Conservation (phyloP, 2,797 vertebrate genomes). For the Sebastes vulpes region DNA sequence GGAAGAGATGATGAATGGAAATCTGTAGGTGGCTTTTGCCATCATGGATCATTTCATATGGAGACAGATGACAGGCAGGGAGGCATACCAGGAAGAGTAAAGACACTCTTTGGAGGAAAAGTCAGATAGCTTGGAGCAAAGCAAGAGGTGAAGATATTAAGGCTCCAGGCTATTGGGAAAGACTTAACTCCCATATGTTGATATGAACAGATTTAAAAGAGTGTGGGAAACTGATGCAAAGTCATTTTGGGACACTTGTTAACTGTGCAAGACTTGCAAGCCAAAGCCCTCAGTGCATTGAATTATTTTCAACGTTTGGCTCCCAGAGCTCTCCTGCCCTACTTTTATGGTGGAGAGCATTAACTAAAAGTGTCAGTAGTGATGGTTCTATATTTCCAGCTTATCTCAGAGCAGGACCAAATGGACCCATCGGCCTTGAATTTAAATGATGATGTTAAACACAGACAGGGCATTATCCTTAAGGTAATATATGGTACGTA, state of each 20-base stretch:
- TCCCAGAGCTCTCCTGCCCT: slow-evolving; percentile 63
- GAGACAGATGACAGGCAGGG: slow-evolving; percentile 1
- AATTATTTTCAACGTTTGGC: slow-evolving; percentile 65
- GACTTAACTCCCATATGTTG: slow-evolving; percentile 23
- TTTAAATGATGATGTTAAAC: slow-evolving; percentile 39
- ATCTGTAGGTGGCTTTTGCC: too few relatives aligned
- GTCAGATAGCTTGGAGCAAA: slow-evolving; percentile 1
- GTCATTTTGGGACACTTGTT: slow-evolving; percentile 63
- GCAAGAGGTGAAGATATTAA: slow-evolving; percentile 14
- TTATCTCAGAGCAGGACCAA: slow-evolving; percentile 22
- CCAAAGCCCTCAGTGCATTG: slow-evolving; percentile 39
- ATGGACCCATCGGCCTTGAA: slow-evolving; percentile 14
- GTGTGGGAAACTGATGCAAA: slow-evolving; percentile 52
- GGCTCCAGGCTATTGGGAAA: slow-evolving; percentile 1
- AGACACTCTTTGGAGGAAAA: neutral
- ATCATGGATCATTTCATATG: slow-evolving; percentile 11
- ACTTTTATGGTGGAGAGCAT: slow-evolving; percentile 60
- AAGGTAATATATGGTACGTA: neutral
- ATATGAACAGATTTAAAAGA: slow-evolving; percentile 38
- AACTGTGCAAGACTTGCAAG: slow-evolving; percentile 44
- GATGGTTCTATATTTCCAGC: slow-evolving; percentile 49
- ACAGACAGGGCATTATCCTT: slow-evolving; percentile 9
- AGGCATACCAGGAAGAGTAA: neutral
- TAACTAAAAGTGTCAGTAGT: slow-evolving; percentile 55
- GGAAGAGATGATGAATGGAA: neutral